Evolutionary conservation across 2,113 vertebrate species (phyloP), one percentile per base, ranked within the genome.

Genomic region (Acanthochromis polyacanthus): DNA sequence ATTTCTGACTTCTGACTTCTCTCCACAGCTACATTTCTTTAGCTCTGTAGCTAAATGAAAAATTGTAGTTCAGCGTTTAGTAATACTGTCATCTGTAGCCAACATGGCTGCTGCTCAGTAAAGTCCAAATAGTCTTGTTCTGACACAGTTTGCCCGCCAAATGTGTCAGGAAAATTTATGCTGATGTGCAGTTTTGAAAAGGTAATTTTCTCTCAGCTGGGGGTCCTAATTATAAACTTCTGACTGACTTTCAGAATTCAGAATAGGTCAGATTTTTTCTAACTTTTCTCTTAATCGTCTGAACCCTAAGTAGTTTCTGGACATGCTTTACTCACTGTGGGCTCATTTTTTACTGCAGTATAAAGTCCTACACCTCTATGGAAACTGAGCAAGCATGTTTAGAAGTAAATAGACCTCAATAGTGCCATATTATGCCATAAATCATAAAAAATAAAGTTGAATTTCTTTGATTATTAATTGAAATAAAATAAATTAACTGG

Each of bases 181-280:
- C 52, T 38, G 40, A 40, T 36, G 45, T 73, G 40, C 38, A 45
- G 15, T 43, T 52, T 46, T 25, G 17, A 38, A 52, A 51, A 45
- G 16, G 46, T 36, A 19, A 45, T 81, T 57, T 65, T 64, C 46
- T 69, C 32, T 64, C 20, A 36, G 36, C 10, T 19, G 17, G 11
- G n/a, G 25, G 36, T 65, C 40, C 20, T 55, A 79, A 78, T 73
- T 20, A 51, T 45, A 16, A 60, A 19, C 48, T 22, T 78, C 43
- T 68, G 60, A 67, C 48, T 57, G 72, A 55, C 10, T 82, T 52
- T 60, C 8, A 65, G 17, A 58, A 28, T 32, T 61, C 43, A 25
- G 25, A 25, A 25, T 61, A 32, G 16, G 68, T 55, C 40, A 51
- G 0, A 2, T 4, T 56, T 71, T 23, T 45, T 11, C 40, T 40